Evolutionary conservation across 2,888 invertebrate species (phyloP), one percentile per base, ranked within the genome.

Genomic region (Rutpela maculata): DNA sequence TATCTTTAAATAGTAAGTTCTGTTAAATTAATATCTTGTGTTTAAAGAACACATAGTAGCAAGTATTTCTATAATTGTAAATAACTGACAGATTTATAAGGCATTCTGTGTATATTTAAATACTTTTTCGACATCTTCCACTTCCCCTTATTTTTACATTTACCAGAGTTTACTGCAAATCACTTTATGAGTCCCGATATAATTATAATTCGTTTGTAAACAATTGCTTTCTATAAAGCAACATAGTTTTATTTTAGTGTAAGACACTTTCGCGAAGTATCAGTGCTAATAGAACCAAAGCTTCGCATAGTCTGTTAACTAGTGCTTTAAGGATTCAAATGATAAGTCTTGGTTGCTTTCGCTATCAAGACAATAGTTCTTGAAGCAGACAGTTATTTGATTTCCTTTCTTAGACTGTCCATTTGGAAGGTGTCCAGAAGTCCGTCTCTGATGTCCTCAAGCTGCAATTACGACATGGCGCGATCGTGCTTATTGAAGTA

Each of bases 391-490:
- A 73, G 43, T 60, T 68, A 74, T 74, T 43, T 74, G 55, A 75
- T 83, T 83, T 85, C 56, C 79, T 81, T 86, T 85, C 86, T 31
- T 88, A 93, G 92, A 91, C 92, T 73, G 89, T 92, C 74, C 93
- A 93, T 35, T 90, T 94, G 85, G 94, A 94, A 84, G 91, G 91
- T n/a, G 89, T 91, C 26, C 91, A 91, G 83, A 87, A 88, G 79
- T 86, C 88, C 60, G 92, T 93, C 10, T 86, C 92, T 74, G 89
- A 91, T 15, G 92, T 92, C 87, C 91, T 93, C 60, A 91, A 90
- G 78, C 88, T 88, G 10, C 90, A 91, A 87, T 91, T 91, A 73
- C 85, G 84, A 77, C 90, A 89, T 78, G 85, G 92, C 43, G 90
- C 91, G 60, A 86, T 89, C 0, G 84, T 92, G 6, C 87, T 93